These are phyloP conservation scores for Platysteira castanea DNA, from an alignment of 2,113 vertebrate genomes.

Conservation along the genomic window DNA sequence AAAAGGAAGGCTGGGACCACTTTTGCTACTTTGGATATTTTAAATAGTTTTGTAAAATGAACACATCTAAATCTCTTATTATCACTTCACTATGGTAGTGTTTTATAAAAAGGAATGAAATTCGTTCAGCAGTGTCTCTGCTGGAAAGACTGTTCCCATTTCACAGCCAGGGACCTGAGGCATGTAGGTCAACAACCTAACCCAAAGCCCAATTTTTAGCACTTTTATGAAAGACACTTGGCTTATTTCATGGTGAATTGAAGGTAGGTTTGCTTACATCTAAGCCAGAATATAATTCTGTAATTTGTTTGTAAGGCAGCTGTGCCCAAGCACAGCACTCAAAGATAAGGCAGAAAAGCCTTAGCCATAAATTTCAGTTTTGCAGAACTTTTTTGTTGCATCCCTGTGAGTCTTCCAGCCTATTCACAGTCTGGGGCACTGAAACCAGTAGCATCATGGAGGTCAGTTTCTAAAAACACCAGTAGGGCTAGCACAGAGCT, in stretches of 20 bases:
- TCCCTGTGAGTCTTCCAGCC: neutral
- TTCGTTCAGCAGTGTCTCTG: neutral
- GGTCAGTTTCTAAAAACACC: constrained; percentile 24
- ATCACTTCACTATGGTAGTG: neutral
- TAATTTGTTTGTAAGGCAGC: neutral
- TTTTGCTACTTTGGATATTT: neutral
- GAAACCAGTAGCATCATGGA: neutral
- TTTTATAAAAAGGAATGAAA: constrained; percentile 21
- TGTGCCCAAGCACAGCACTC: neutral
- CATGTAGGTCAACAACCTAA: constrained; percentile 13
- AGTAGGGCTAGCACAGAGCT: neutral
- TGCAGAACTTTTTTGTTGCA: neutral
- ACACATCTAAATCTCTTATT: neutral
- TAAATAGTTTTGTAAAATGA: constrained; percentile 8
- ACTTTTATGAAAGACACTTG: neutral
- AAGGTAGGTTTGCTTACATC: neutral
- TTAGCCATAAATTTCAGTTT: neutral
- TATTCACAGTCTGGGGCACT: neutral
- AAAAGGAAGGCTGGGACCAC: neutral
- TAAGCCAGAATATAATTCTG: neutral
- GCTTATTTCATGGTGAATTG: neutral
- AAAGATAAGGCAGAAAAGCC: neutral
- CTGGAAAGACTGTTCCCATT: constrained; percentile 19
- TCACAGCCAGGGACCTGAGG: neutral
- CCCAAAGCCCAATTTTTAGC: neutral